Base-by-base conservation (phyloP, 2,113 vertebrate species). In the Pseudorasbora parva region DNA sequence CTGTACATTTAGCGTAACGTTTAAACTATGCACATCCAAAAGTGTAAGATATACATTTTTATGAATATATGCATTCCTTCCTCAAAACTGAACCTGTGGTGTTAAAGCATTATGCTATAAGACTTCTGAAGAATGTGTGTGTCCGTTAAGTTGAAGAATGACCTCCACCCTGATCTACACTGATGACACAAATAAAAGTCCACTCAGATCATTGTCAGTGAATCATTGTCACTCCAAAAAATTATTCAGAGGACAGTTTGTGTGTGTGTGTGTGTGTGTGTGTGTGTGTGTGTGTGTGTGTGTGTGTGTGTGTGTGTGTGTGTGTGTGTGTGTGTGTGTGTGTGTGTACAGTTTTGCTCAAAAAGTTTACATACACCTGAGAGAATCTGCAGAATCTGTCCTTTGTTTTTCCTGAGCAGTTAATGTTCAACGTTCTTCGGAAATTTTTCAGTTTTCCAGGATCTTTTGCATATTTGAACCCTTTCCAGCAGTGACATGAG, bases 121-220 rank as follows among this genome's bases (percentile, higher is more conserved):
- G 37, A 45, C 21, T 45, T 23, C 33, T 19, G 19, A 33, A 57
- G 17, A 19, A 64, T 25, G 60, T 54, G 17, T 8, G 51, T 2
- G 0, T 7, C 51, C 51, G 17, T 21, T 54, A 54, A 21, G 51
- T 21, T 54, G 17, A 45, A 30, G 45, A 47, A 60, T 14, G 57
- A 68, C 57, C 23, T 30, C 59, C 27, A 23, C n/a, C 25, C 73
- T 56, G 21, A 37, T 25, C 57, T 37, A 19, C 51, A 7, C 71
- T 37, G 43, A 75, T 37, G 57, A 64, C 56, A 82, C 30, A 41
- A 15, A 12, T 57, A 45, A 54, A 41, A 56, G 74, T 84, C 82
- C 64, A 25, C 49, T 33, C 51, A 12, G 19, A 56, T 84, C 74
- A 84, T 25, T 37, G 27, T 78, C 49, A 78, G 14, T 68, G 73